These are phyloP conservation scores for Leptinotarsa tumamoca DNA, from an alignment of 2,888 invertebrate genomes.

Conservation along the genomic window DNA sequence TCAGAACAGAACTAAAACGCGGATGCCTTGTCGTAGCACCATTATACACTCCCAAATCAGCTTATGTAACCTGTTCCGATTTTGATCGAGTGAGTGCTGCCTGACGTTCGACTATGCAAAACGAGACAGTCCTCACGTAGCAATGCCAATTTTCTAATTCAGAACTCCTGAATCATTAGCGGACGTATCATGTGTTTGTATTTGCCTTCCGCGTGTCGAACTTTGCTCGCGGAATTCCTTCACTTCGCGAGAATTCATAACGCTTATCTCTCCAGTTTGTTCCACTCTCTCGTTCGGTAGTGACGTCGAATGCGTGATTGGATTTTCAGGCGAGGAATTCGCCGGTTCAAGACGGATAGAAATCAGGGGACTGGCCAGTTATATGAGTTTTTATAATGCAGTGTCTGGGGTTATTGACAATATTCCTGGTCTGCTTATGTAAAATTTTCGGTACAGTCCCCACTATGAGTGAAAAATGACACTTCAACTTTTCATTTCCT, in stretches of 20 bases:
- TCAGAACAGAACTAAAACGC: too few species aligned
- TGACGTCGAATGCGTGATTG: constrained; percentile 13
- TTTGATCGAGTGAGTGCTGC: constrained; percentile 19
- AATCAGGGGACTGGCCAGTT: constrained; percentile 6
- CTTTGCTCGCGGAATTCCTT: constrained; percentile 41
- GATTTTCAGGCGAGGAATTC: neutral
- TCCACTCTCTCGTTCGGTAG: constrained; percentile 12
- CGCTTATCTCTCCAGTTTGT: constrained; percentile 16
- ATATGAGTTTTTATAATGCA: neutral
- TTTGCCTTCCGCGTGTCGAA: constrained; percentile 29
- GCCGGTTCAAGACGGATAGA: neutral
- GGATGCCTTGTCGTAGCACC: too few species aligned
- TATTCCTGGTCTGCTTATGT: neutral
- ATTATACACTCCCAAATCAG: constrained; percentile 1
- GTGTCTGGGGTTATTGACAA: neutral
- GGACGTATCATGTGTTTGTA: constrained; percentile 17
- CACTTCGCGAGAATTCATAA: constrained; percentile 7
- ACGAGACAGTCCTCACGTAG: constrained; percentile 54
- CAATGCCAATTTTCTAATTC: constrained; percentile 55
- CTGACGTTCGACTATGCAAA: constrained; percentile 34
- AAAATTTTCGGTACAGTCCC: neutral
- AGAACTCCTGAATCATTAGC: constrained; percentile 51
- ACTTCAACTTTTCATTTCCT: neutral
- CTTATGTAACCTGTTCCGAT: constrained; percentile 18
- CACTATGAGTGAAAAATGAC: neutral